Percentiles rank a stretch among this genome's conserved stretches.
phyloP scores from a whole-genome alignment of 1,140 invertebrate genomes.

The Drosophila oshimai region DNA sequence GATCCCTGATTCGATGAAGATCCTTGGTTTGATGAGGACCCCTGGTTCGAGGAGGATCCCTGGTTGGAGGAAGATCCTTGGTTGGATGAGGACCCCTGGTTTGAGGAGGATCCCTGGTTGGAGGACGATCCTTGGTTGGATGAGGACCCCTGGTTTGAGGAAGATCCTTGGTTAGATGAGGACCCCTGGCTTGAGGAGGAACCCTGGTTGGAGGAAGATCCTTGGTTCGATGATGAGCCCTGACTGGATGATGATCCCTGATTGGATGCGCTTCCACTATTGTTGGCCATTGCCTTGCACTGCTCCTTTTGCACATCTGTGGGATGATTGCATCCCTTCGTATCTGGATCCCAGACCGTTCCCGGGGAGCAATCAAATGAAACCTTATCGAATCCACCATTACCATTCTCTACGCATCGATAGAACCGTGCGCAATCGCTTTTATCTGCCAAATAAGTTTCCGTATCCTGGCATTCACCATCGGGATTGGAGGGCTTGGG shows the following conservation, averaged over 20 bases:
- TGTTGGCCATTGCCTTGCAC: constrained; percentile 84
- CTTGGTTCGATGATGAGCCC: constrained; percentile 32
- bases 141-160: constrained; percentile 35
- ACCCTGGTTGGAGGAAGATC: constrained; percentile 25
- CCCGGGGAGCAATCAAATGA: constrained; percentile 86
- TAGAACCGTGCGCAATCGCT: constrained; percentile 86
- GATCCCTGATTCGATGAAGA: constrained; percentile 9
- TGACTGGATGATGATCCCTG: constrained; percentile 44
- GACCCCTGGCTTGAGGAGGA: constrained; percentile 23
- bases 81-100: constrained; percentile 21
- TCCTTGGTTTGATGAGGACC: constrained; percentile 25
- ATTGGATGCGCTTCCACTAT: constrained; percentile 28
- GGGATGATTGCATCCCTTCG: constrained; percentile 83
- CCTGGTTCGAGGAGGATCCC: constrained; percentile 26
- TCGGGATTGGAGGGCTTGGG: constrained; percentile 73
- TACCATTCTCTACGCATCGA: constrained; percentile 86
- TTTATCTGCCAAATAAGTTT: constrained; percentile 85
- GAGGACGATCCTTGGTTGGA: constrained; percentile 21
- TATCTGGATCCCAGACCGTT: constrained; percentile 84
- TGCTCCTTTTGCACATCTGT: constrained; percentile 85
- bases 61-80: constrained; percentile 2
- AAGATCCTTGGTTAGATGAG: constrained; percentile 27
- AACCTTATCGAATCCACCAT: constrained; percentile 84
- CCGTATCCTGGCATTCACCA: constrained; percentile 83
- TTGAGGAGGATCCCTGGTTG: constrained; percentile 32